phyloP scores from a whole-genome alignment of 2,113 vertebrate genomes.

The Caloenas nicobarica region DNA sequence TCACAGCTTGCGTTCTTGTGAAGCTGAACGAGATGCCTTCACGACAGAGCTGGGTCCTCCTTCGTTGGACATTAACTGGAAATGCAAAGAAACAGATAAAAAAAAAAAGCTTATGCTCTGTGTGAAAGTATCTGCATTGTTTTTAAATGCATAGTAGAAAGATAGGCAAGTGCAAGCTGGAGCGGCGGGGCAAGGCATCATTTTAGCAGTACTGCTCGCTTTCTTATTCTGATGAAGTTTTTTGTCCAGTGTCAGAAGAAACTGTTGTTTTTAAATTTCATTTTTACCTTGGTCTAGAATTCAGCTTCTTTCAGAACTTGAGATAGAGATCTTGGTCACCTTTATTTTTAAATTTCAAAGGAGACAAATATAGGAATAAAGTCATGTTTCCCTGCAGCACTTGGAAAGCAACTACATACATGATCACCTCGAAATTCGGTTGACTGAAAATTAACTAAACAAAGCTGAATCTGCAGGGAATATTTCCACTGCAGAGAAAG shows the following conservation, averaged over 20 bases:
- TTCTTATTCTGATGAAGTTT: not conserved
- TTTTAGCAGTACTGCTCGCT: not conserved
- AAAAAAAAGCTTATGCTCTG: not conserved
- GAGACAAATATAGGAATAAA: conserved; percentile 20
- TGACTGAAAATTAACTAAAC: conserved; percentile 7
- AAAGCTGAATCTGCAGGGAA: not conserved
- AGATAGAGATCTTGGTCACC: not conserved
- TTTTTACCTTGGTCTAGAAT: not conserved
- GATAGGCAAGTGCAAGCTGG: not conserved
- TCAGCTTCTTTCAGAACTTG: not conserved
- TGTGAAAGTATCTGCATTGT: not conserved
- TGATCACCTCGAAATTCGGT: not conserved
- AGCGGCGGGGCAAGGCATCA: not conserved
- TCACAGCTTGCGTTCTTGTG: not conserved
- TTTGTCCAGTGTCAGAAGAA: not conserved
- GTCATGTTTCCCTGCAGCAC: not conserved
- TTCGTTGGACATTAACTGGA: not conserved
- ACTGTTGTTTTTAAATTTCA: not conserved
- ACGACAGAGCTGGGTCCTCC: not conserved
- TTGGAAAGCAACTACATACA: not conserved
- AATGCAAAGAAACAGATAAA: not conserved
- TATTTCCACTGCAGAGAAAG: not conserved
- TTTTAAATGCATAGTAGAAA: not conserved
- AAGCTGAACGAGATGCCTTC: not conserved
- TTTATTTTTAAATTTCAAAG: conserved; percentile 29